phyloP scores from a whole-genome alignment of 2,888 invertebrate species.

The Spilarctia lutea region DNA sequence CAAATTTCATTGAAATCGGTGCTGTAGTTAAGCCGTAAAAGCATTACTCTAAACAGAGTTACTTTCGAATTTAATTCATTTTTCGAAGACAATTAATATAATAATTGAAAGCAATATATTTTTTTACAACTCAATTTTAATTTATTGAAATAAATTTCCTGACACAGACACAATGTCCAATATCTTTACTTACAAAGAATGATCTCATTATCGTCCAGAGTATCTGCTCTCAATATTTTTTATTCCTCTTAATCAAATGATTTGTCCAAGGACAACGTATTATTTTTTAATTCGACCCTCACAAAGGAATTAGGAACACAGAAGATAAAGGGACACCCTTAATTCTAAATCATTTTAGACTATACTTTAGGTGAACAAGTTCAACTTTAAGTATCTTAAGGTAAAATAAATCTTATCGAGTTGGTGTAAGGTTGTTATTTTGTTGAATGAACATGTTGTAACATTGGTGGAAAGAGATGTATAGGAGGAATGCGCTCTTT shows the following conservation, averaged over 20 bases:
- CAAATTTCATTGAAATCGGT: too few relatives aligned
- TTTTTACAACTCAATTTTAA: neutral
- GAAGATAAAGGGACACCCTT: conserved; percentile 50
- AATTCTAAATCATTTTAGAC: conserved; percentile 59
- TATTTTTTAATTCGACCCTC: conserved; percentile 54
- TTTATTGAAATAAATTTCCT: conserved; percentile 7
- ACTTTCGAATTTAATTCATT: too few relatives aligned
- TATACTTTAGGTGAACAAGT: conserved; percentile 30
- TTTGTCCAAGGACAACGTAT: conserved; percentile 30
- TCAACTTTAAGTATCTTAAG: neutral
- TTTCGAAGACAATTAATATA: too few relatives aligned
- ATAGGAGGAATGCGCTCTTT: conserved; percentile 47
- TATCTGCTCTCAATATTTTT: conserved; percentile 35
- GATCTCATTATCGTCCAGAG: conserved; percentile 38
- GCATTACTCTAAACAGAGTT: too few relatives aligned
- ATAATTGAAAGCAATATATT: too few relatives aligned
- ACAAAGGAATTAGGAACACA: conserved; percentile 56
- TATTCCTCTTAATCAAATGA: conserved; percentile 47
- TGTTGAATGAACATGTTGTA: neutral
- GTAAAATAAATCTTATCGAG: neutral
- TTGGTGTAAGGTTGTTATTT: conserved; percentile 22
- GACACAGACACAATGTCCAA: conserved; percentile 2
- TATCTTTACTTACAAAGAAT: conserved; percentile 1
- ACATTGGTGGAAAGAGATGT: conserved; percentile 38
- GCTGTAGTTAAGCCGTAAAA: too few relatives aligned